Conservation (phyloP, 2,113 vertebrate species). For the Hyla sarda region DNA sequence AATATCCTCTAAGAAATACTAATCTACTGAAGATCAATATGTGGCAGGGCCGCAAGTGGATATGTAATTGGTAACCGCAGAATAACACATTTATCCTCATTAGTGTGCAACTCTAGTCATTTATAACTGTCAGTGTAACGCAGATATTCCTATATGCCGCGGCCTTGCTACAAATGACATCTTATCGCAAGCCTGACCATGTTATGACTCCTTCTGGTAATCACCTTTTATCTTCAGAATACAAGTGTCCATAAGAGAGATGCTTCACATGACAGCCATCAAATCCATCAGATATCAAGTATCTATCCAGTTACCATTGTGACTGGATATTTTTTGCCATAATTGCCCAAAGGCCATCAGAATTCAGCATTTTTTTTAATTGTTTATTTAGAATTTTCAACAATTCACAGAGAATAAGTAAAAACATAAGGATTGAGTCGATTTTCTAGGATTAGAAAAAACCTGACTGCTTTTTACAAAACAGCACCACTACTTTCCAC, state of each 20-base stretch:
- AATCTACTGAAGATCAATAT: constrained; percentile 58
- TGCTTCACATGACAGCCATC: background rate
- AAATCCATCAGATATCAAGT: background rate
- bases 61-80: constrained; percentile 57
- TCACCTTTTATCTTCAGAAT: constrained; percentile 11
- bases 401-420: too few species aligned
- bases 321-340: background rate
- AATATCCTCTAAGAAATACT: constrained; percentile 32
- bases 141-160: constrained; percentile 19
- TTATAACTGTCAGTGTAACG: constrained; percentile 58
- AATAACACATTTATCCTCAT: constrained; percentile 64
- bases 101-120: constrained; percentile 59
- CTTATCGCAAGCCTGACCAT: background rate
- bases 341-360: background rate
- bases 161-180: constrained; percentile 21
- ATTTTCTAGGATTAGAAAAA: too few species aligned
- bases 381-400: too few species aligned
- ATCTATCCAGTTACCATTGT: background rate
- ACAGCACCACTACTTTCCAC: background rate
- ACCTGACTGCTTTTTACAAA: background rate
- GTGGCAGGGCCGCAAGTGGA: constrained; percentile 57
- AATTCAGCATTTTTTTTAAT: background rate
- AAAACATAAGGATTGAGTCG: too few species aligned
- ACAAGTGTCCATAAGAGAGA: background rate
- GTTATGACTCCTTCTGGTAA: background rate